phyloP scores from a whole-genome alignment of 2,888 invertebrate species.

The Acanthosepion esculentum region DNA sequence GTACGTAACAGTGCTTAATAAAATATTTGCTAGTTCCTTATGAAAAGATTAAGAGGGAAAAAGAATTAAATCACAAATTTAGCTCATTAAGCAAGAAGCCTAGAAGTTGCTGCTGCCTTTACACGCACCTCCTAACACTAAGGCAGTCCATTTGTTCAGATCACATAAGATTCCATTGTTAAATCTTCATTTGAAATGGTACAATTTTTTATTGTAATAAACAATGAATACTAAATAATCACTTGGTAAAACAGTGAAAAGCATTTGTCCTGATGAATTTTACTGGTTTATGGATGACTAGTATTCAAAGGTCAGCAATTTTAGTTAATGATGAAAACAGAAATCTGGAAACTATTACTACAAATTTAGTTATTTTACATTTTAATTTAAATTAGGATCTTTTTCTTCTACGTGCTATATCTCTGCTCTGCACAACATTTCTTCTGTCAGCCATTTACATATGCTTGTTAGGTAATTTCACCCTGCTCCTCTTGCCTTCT shows the following conservation, averaged over 20 bases:
- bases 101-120: not conserved
- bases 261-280: not conserved
- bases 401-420: no score
- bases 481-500: no score
- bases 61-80: not conserved
- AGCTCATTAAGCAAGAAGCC: not conserved
- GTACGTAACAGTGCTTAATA: not conserved
- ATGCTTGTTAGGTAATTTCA: no score
- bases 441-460: no score
- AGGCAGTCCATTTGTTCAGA: not conserved
- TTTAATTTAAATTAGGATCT: not conserved
- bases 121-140: not conserved
- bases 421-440: no score
- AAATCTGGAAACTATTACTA: not conserved
- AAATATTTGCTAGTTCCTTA: not conserved
- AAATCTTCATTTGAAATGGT: not conserved
- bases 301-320: not conserved
- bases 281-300: not conserved
- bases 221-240: not conserved
- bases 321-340: not conserved
- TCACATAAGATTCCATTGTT: not conserved
- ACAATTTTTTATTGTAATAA: not conserved
- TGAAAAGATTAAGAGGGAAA: not conserved
- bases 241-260: not conserved
- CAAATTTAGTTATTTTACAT: no score